Evolutionary conservation across 2,888 invertebrate species (phyloP).

Genomic region (Julus scanicus): DNA sequence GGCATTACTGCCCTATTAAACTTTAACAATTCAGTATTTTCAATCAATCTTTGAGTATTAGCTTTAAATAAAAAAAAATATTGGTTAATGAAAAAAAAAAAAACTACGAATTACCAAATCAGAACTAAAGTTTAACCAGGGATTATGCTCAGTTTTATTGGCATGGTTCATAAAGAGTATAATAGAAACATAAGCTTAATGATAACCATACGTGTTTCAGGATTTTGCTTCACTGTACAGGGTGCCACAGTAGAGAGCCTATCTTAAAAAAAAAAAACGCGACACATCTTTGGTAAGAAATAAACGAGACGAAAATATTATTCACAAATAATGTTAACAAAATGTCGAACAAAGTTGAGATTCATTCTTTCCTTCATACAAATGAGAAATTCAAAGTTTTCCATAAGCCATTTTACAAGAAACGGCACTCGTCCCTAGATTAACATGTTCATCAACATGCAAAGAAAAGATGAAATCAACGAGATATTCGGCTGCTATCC

Average conservation of each 20-base stretch:
- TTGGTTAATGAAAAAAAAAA: no score
- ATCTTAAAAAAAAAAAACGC: background rate
- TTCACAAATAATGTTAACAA: slow-evolving; percentile 28
- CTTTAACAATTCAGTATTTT: background rate
- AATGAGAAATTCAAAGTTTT: background rate
- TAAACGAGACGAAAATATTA: slow-evolving; percentile 20
- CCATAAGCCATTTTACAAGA: background rate
- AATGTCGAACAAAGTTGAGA: slow-evolving; percentile 27
- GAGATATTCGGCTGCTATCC: background rate
- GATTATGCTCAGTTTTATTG: slow-evolving; percentile 6
- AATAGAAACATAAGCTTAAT: background rate
- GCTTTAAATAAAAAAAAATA: no score
- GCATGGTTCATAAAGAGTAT: background rate
- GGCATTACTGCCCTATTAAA: background rate
- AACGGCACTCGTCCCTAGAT: background rate
- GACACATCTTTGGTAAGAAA: slow-evolving; percentile 15
- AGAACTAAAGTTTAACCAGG: background rate
- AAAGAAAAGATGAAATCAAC: slow-evolving; percentile 10
- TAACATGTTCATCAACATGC: background rate
- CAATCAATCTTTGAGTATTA: no score
- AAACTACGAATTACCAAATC: no score
- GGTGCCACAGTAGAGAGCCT: background rate
- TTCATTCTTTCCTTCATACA: slow-evolving; percentile 4
- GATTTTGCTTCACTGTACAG: background rate
- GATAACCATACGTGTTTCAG: background rate